A percentile compares a stretch with the other conserved stretches of the same genome.
Conservation (phyloP, 1,140 invertebrate genomes). For the Stenopsyche tienmushanensis region DNA sequence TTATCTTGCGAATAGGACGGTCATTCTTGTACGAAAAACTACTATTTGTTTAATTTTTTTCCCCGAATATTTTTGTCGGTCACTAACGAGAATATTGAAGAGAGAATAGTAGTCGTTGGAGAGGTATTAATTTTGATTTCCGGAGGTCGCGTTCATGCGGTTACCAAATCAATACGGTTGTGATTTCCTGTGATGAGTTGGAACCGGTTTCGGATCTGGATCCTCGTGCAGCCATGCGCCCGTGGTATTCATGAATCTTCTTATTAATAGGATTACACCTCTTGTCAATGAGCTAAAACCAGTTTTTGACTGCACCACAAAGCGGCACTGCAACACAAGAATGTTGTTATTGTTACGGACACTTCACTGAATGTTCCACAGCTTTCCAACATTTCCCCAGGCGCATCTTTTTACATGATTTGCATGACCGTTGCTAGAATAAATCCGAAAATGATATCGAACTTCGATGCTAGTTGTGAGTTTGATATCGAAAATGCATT, state of each 20-base stretch:
- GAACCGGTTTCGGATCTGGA: slow-evolving; percentile 21
- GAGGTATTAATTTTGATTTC: no score
- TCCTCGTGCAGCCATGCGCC: no score
- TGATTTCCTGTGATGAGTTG: slow-evolving; percentile 13
- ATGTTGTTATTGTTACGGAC: slow-evolving; percentile 27
- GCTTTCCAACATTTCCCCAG: slow-evolving; percentile 14
- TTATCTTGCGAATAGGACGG: no score
- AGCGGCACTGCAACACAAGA: slow-evolving; percentile 5
- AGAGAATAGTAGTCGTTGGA: no score
- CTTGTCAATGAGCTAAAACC: slow-evolving; percentile 22
- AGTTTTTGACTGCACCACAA: slow-evolving; percentile 4
- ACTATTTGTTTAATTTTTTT: no score
- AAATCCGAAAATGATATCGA: slow-evolving; percentile 1
- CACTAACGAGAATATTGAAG: no score
- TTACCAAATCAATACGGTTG: slow-evolving; percentile 27
- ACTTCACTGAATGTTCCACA: background rate
- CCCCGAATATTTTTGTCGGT: no score
- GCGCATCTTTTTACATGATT: no score
- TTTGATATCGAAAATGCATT: background rate
- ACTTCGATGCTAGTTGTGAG: background rate
- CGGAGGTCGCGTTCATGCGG: slow-evolving; percentile 15
- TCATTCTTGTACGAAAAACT: no score
- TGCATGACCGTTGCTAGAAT: slow-evolving; percentile 7
- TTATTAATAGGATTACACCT: slow-evolving; percentile 3
- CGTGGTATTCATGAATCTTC: slow-evolving; percentile 8